Conservation (phyloP, 1,140 invertebrate species). For the Apis mellifera region Amel_HAv3.1 CM009940.2:9672001-9672500, state of each 20-base stretch:
- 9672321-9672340: slow-evolving; percentile 72
- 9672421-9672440: neutral
- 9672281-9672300: slow-evolving; percentile 45
- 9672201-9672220: slow-evolving; percentile 41
- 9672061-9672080: slow-evolving; percentile 81
- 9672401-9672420: slow-evolving; percentile 60
- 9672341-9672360: slow-evolving; percentile 71
- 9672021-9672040: slow-evolving; percentile 63
- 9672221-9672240: slow-evolving; percentile 16
- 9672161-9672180: slow-evolving; percentile 9
- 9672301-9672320: slow-evolving; percentile 56
- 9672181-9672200: slow-evolving; percentile 52
- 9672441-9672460: slow-evolving; percentile 10
- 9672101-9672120: slow-evolving; percentile 7
- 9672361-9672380: slow-evolving; percentile 64
- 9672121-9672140: neutral
- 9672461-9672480: slow-evolving; percentile 36
- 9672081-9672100: slow-evolving; percentile 77
- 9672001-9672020: neutral
- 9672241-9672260: slow-evolving; percentile 60
- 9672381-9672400: no score
- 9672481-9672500: slow-evolving; percentile 27
- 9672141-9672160: neutral
- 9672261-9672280: slow-evolving; percentile 56
- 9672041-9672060: slow-evolving; percentile 78